Conservation (phyloP, 1,140 invertebrate genomes). For the Lasaia peninsularis region DNA sequence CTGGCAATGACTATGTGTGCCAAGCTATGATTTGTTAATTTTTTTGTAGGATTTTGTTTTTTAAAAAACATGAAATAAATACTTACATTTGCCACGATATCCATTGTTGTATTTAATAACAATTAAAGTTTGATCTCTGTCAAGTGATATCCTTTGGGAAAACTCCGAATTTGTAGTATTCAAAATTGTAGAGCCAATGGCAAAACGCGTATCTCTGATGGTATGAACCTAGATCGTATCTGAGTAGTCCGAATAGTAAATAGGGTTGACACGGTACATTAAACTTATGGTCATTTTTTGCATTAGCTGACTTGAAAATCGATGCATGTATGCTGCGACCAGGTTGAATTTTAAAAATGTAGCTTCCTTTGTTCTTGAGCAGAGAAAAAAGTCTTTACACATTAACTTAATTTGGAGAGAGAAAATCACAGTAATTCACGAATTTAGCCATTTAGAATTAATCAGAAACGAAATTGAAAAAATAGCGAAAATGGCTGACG, state of each 20-base stretch:
- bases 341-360: conserved; percentile 55
- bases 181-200: conserved; percentile 69
- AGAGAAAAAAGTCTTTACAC: conserved; percentile 26
- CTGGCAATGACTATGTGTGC: too few relatives aligned
- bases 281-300: conserved; percentile 78
- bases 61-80: neutral
- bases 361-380: conserved; percentile 14
- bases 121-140: conserved; percentile 24
- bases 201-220: conserved; percentile 42
- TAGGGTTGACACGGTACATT: conserved; percentile 79
- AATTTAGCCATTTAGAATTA: conserved; percentile 64
- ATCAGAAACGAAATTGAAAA: conserved; percentile 19
- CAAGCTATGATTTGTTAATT: too few relatives aligned
- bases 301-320: conserved; percentile 45
- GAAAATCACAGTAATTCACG: conserved; percentile 57
- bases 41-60: neutral
- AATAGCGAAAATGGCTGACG: conserved; percentile 18
- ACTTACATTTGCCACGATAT: conserved; percentile 79
- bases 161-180: conserved; percentile 68
- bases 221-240: conserved; percentile 74
- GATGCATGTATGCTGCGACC: conserved; percentile 66
- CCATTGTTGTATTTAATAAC: conserved; percentile 53
- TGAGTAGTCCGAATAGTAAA: conserved; percentile 81
- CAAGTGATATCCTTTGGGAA: conserved; percentile 69
- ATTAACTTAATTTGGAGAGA: conserved; percentile 55